Conservation (phyloP, 1,140 invertebrate species). For the Elysia chlorotica region DNA sequence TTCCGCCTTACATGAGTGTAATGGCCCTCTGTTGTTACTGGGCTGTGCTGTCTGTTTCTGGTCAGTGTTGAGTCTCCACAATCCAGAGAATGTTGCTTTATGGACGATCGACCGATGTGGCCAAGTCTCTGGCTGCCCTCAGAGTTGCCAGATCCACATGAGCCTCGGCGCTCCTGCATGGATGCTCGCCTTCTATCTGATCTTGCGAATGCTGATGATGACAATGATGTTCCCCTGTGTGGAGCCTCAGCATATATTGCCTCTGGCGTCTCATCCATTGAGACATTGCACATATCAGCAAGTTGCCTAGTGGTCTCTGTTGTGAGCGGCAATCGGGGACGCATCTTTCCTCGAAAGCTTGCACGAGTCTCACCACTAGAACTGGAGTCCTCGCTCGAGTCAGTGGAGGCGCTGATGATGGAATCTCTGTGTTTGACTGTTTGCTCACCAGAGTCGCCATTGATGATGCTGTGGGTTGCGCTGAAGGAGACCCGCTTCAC, state of each 20-base stretch:
- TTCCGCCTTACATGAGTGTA: slow-evolving; percentile 8
- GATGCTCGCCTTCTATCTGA: slow-evolving; percentile 38
- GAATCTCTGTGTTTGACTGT: slow-evolving; percentile 49
- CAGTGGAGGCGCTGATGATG: slow-evolving; percentile 56
- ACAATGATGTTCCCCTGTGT: slow-evolving; percentile 31
- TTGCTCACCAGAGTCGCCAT: slow-evolving; percentile 46
- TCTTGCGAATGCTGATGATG: slow-evolving; percentile 34
- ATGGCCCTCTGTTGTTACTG: neutral
- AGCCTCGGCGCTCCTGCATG: slow-evolving; percentile 21
- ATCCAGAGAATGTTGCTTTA: slow-evolving; percentile 21
- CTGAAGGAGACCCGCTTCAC: slow-evolving; percentile 57
- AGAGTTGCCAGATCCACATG: slow-evolving; percentile 17
- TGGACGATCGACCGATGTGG: too few species aligned
- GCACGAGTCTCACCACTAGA: slow-evolving; percentile 50
- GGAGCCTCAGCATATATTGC: slow-evolving; percentile 20
- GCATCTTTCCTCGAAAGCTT: slow-evolving; percentile 42
- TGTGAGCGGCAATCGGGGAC: slow-evolving; percentile 52
- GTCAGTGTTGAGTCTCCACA: neutral
- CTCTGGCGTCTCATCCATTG: slow-evolving; percentile 31
- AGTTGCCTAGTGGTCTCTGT: slow-evolving; percentile 55
- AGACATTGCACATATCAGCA: slow-evolving; percentile 49
- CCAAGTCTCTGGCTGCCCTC: neutral
- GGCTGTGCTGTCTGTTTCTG: neutral
- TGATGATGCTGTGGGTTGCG: slow-evolving; percentile 54
- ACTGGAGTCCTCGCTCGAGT: slow-evolving; percentile 54